Evolutionary conservation across 2,113 vertebrate genomes (phyloP).

Genomic region (Rousettus leschenaultii): DNA sequence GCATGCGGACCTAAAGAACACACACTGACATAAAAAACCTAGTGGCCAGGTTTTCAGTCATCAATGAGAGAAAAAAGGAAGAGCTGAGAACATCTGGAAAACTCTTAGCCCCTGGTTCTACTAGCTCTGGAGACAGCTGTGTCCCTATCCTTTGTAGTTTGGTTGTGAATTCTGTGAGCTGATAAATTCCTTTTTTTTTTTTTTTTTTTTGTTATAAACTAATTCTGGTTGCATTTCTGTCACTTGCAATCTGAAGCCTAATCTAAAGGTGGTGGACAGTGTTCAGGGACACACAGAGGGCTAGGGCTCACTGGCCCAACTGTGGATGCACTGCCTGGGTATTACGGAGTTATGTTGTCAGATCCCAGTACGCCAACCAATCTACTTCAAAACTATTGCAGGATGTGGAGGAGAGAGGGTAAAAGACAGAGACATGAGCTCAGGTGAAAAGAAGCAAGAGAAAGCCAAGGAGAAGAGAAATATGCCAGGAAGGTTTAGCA

Average conservation of each 20-base stretch:
- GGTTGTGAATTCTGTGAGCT: background rate
- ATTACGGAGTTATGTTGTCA: background rate
- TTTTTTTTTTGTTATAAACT: background rate
- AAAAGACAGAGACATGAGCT: background rate
- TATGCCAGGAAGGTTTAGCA: background rate
- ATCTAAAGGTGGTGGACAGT: background rate
- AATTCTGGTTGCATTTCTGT: background rate
- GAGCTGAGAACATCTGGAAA: conserved; percentile 9
- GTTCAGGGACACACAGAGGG: background rate
- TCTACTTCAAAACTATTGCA: background rate
- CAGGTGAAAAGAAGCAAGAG: background rate
- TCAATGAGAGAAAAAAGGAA: background rate
- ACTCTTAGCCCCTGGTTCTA: background rate
- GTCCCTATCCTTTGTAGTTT: background rate
- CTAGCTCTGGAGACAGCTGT: background rate
- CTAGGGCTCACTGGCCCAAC: background rate
- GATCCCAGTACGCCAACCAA: background rate
- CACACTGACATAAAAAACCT: background rate
- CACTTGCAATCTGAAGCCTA: background rate
- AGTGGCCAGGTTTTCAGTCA: background rate
- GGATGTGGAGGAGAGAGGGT: background rate
- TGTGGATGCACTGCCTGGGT: background rate
- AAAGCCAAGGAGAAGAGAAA: background rate
- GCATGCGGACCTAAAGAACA: background rate
- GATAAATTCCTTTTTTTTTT: background rate